These are phyloP conservation scores for Sciurus carolinensis DNA, from an alignment of 2,797 vertebrate species.

Conservation along the genomic window DNA sequence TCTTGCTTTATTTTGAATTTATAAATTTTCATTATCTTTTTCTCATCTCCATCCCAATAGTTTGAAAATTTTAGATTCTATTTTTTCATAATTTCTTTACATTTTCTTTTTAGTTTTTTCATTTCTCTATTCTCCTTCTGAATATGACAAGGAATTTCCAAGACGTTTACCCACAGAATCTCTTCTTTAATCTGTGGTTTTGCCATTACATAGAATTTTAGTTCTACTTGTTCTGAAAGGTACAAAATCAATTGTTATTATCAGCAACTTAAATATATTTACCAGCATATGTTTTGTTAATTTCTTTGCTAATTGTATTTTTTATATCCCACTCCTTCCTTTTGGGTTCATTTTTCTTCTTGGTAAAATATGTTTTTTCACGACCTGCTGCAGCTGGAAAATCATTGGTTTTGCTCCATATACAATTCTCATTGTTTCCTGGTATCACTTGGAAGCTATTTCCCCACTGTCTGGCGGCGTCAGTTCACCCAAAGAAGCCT, in stretches of 20 bases:
- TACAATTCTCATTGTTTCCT: conserved; percentile 35
- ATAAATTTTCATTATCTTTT: conserved; percentile 36
- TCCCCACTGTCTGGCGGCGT: background rate
- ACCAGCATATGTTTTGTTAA: background rate
- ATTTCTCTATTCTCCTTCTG: conserved; percentile 43
- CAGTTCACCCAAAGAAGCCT: conserved; percentile 13
- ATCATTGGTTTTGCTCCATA: conserved; percentile 11
- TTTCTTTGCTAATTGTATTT: background rate
- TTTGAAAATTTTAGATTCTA: conserved; percentile 42
- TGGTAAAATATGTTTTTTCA: conserved; percentile 23
- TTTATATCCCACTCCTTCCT: background rate
- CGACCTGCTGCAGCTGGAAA: background rate
- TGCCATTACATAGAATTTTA: background rate
- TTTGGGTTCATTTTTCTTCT: conserved; percentile 13
- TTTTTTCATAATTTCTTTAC: conserved; percentile 41
- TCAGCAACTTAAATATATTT: background rate
- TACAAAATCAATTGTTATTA: background rate
- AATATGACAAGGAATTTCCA: conserved; percentile 17
- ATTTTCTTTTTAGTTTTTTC: background rate
- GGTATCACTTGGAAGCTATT: background rate
- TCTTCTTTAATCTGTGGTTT: conserved; percentile 47
- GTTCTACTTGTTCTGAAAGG: conserved; percentile 29
- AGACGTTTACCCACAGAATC: background rate
- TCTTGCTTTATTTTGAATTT: conserved; percentile 56
- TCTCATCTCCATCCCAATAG: background rate